Evolutionary conservation across 1,140 invertebrate species (phyloP), one percentile per base, ranked within the genome.

Genomic region (Galleria mellonella): DNA sequence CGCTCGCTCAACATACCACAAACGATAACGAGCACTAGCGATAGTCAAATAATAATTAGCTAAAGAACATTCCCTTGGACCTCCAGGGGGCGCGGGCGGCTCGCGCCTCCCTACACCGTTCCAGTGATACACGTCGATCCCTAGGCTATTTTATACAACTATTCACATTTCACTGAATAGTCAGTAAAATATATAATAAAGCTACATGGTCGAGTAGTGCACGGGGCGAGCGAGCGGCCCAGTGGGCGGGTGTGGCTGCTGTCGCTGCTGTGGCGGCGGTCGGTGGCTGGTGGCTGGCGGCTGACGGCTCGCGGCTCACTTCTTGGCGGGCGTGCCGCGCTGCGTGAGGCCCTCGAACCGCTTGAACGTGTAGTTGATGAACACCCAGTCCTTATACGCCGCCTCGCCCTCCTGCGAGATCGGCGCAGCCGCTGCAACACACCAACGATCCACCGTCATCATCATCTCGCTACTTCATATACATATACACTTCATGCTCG

Each of bases 331-430:
- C 36, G 92, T 93, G 39, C 94, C 94, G 55, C 94, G 88, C 72
- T 96, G 95, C 11, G 97, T 98, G 28, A 98, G 89, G 33, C 97
- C 97, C 86, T 99, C 97, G 83, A 99, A 99, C 53, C 98, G 90
- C 85, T 99, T 98, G 89, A 98, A 99, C 48, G 98, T 99, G 84
- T 99, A 99, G 87, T 99, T 99, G 69, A 99, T 98, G 86, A 99
- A 99, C 39, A 99, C 97, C 97, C 97, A 99, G 88, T 99, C 97
- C 88, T 98, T 98, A 84, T 96, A 94, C 53, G 92, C 93, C 47
- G 94, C 91, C 78, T 96, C 94, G 39, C 94, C 94, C 65, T 95
- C 94, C 77, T 94, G 92, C 32, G 92, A 89, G 72, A 92, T 89
- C 13, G 94, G 93, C 40, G 94, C 93, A 48, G 94, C 91, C 60